Evolutionary conservation across 2,797 vertebrate species (phyloP).

Genomic region (Lepilemur septentrionalis): DNA sequence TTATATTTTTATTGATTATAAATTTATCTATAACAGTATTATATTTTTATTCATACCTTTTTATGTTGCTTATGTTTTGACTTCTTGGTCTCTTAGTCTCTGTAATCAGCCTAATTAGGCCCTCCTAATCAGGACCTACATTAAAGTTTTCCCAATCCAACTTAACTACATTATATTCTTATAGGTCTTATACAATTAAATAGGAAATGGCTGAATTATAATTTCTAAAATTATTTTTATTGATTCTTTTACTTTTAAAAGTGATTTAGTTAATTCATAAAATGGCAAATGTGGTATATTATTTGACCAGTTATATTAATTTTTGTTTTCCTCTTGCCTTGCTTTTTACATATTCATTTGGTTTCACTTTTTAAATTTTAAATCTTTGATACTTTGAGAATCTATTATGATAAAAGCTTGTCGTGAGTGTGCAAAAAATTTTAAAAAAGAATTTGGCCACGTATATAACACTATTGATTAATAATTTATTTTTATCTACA

Average conservation of each 20-base stretch:
- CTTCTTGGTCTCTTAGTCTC: background rate
- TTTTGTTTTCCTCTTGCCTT: background rate
- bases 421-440: background rate
- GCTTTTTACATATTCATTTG: background rate
- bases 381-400: background rate
- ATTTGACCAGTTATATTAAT: background rate
- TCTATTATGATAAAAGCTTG: background rate
- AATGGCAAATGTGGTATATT: background rate
- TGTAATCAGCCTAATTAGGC: background rate
- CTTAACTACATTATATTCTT: background rate
- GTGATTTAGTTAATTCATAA: background rate
- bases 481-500: background rate
- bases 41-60: background rate
- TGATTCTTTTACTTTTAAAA: background rate
- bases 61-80: background rate
- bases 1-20: background rate
- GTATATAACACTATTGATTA: background rate
- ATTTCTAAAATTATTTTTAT: background rate
- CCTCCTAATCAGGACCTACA: background rate
- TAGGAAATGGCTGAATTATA: background rate
- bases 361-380: background rate
- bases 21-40: background rate
- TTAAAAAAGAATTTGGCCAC: background rate
- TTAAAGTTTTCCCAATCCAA: background rate
- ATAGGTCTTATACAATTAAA: background rate